Base-by-base conservation (phyloP, 2,797 vertebrate species). In the Typhlichthys subterraneus region DNA sequence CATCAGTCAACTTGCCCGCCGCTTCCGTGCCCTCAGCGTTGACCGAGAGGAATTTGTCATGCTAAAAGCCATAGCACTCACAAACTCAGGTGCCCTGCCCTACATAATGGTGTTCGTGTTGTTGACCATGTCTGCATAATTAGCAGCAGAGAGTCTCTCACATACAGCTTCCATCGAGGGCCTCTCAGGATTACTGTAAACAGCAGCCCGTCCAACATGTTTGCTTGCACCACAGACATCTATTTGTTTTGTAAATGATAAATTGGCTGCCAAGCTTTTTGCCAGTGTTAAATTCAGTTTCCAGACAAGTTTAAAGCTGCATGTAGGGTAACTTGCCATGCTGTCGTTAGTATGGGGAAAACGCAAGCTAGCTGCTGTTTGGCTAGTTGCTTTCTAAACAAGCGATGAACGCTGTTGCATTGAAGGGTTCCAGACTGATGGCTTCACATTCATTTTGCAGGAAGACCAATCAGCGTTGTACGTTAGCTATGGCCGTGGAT, bases 11-110 rank as follows among this genome's bases (percentile, higher is more conserved):
- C 92, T 94, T 0, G 91, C 92, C 8, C 90, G 92, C 2, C 92
- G 92, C 57, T 94, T 94, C 85, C 88, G 92, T 2, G 73, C 91
- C 2, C 84, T 97, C 53, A 94, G 95, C 61, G 90, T 97, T 74
- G 95, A 96, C 79, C 92, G 94, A 0, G 96, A 96, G 75, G 95
- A 97, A 69, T 96, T 95, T 3, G 95, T 97, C 65, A 93, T 96
- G 89, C 87, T 97, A 45, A 97, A 97, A 88, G 95, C 95, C 72
- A 90, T 97, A 57, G 94, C 95, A 9, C 95, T 97, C 14, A 95
- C 95, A 71, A 97, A 97, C 81, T 96, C 95, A 60, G 95, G 96
- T 97, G 87, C 23, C 53, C 4, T 49, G 7, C 38, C 38, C 38
- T 42, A 42, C 38, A 7, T 42, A 42, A 42, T 19, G 8, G 8